These are phyloP conservation scores for Penaeus japonicus DNA, from an alignment of 1,140 invertebrate genomes.

Conservation along the genomic window DNA sequence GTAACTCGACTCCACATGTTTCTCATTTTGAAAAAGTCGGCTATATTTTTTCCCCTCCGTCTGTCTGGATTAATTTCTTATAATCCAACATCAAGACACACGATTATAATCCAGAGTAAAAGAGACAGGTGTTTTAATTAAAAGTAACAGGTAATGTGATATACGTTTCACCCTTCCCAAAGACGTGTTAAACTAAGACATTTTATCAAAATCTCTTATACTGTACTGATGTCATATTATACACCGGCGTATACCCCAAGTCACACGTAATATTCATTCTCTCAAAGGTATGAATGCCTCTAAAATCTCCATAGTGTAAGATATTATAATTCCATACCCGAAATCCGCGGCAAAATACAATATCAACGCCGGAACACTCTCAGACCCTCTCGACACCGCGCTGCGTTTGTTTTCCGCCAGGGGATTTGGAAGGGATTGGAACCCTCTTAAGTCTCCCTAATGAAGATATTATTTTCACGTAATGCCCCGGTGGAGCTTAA, in stretches of 20 bases:
- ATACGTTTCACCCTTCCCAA: too few species aligned
- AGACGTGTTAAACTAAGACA: too few species aligned
- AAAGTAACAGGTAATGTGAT: background rate
- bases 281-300: too few species aligned
- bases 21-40: too few species aligned
- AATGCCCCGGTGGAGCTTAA: background rate
- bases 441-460: slow-evolving; percentile 19
- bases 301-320: too few species aligned
- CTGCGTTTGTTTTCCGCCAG: slow-evolving; percentile 1
- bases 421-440: background rate
- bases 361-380: background rate
- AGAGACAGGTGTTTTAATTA: slow-evolving; percentile 12
- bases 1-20: too few species aligned
- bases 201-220: too few species aligned
- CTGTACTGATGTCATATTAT: too few species aligned
- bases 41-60: background rate
- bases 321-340: background rate
- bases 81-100: background rate
- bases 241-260: too few species aligned
- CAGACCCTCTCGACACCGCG: background rate
- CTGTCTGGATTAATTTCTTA: too few species aligned
- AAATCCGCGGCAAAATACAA: background rate
- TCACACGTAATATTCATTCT: too few species aligned
- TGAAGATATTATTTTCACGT: slow-evolving; percentile 36
- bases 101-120: background rate